A percentile compares a stretch with the other conserved stretches of the same genome.
Evolutionary conservation across 1,140 invertebrate species (phyloP).

Genomic region (Drosophila malerkotliana): DNA sequence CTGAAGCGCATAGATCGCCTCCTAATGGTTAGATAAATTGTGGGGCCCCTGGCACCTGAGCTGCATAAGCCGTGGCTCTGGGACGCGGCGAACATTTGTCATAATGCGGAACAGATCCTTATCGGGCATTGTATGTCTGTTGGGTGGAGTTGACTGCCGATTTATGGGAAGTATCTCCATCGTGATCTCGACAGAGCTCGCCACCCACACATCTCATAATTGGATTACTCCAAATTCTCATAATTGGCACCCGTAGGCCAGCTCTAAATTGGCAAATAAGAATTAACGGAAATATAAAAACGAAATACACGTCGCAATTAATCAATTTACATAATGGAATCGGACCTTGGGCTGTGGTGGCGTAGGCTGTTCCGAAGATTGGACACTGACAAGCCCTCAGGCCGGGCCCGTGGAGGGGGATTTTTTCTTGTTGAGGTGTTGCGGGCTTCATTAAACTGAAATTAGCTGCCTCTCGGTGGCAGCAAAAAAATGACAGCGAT

Average conservation of each 20-base stretch:
- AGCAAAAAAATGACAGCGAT: conserved; percentile 53
- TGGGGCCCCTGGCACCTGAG: conserved; percentile 61
- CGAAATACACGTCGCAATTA: conserved; percentile 46
- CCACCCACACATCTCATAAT: conserved; percentile 28
- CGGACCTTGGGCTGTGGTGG: conserved; percentile 41
- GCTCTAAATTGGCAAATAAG: conserved; percentile 61
- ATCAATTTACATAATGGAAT: conserved; percentile 69
- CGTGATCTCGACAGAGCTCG: conserved; percentile 8
- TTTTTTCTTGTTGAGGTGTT: conserved; percentile 39
- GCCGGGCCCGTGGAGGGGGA: conserved; percentile 1
- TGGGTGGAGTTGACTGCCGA: conserved; percentile 15
- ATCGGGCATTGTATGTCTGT: conserved; percentile 16
- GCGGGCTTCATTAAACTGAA: conserved; percentile 61
- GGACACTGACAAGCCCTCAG: conserved; percentile 55
- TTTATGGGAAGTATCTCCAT: conserved; percentile 17
- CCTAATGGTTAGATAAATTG: conserved; percentile 62
- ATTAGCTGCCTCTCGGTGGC: conserved; percentile 45
- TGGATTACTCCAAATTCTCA: conserved; percentile 41
- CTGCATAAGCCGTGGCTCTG: conserved; percentile 49
- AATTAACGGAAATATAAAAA: conserved; percentile 55
- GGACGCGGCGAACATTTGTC: conserved; percentile 55
- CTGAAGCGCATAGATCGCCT: conserved; percentile 58
- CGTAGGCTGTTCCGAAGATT: conserved; percentile 52
- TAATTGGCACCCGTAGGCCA: conserved; percentile 57
- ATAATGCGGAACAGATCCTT: conserved; percentile 70